A percentile compares a stretch with the other conserved stretches of the same genome.
Evolutionary conservation across 2,113 vertebrate genomes (phyloP).

Genomic region (Grus americana): DNA sequence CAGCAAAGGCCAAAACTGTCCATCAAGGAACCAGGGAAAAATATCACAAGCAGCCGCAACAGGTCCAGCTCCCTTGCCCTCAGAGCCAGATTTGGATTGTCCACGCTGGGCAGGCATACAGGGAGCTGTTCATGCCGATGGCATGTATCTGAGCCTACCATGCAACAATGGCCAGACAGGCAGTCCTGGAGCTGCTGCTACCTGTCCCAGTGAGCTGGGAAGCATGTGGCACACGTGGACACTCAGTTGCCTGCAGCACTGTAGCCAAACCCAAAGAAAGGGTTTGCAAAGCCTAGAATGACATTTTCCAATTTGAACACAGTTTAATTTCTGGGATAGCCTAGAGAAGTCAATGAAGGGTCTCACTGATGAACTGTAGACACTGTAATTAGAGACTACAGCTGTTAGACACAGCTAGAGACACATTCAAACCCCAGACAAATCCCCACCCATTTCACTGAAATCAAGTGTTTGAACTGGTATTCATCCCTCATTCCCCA

Average conservation of each 20-base stretch:
- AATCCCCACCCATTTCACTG: neutral
- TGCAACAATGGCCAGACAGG: neutral
- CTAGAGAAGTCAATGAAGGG: neutral
- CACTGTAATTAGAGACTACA: neutral
- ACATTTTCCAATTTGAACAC: neutral
- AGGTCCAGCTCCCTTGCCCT: neutral
- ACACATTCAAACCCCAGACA: neutral
- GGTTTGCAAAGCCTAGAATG: neutral
- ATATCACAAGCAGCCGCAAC: neutral
- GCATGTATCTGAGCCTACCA: neutral
- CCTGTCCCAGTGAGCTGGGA: neutral
- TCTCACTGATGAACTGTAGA: neutral
- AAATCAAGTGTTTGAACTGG: neutral
- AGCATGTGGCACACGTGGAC: accelerated
- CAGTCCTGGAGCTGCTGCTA: neutral
- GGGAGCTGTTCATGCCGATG: neutral
- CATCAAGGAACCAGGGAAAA: neutral
- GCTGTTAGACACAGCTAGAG: neutral
- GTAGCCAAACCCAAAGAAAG: neutral
- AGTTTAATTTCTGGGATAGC: neutral
- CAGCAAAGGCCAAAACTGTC: neutral
- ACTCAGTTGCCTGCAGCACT: neutral
- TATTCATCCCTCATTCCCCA: neutral
- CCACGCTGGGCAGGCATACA: accelerated
- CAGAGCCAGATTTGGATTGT: neutral